Conservation (phyloP, 2,113 vertebrate genomes). For the Chrysochloris asiatica region DNA sequence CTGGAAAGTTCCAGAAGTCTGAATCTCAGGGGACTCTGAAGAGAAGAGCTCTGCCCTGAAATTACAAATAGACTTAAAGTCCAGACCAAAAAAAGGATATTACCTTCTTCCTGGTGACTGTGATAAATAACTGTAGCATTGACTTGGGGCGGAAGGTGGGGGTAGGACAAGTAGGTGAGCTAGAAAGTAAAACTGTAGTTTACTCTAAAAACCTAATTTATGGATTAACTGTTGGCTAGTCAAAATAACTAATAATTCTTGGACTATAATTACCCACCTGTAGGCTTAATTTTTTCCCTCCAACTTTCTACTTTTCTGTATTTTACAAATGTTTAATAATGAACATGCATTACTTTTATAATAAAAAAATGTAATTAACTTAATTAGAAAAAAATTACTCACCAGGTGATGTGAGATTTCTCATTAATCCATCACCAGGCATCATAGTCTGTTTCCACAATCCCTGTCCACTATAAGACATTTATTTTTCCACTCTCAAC, state of each 20-base stretch:
- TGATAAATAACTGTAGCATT: background rate
- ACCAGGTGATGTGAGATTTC: slow-evolving; percentile 71
- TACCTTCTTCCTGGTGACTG: background rate
- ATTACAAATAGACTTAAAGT: background rate
- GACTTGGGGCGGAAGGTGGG: background rate
- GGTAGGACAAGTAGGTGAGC: slow-evolving; percentile 17
- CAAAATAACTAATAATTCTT: slow-evolving; percentile 72
- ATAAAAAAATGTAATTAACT: slow-evolving; percentile 77
- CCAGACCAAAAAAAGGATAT: background rate
- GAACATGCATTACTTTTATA: slow-evolving; percentile 65
- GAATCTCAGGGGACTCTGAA: background rate
- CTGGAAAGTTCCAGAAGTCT: no score
- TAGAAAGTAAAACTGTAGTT: background rate
- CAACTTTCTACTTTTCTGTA: slow-evolving; percentile 69
- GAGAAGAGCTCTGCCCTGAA: background rate
- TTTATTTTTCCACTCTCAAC: background rate
- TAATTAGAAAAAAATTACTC: slow-evolving; percentile 80
- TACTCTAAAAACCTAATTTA: slow-evolving; percentile 58
- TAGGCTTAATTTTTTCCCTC: slow-evolving; percentile 65
- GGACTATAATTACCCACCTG: slow-evolving; percentile 72
- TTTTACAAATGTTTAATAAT: slow-evolving; percentile 75
- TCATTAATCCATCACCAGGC: slow-evolving; percentile 64
- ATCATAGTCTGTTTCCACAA: background rate
- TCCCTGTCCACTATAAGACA: background rate
- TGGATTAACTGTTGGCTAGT: slow-evolving; percentile 51